Conservation (phyloP, 2,797 vertebrate genomes). For the Nothura maculosa region DNA sequence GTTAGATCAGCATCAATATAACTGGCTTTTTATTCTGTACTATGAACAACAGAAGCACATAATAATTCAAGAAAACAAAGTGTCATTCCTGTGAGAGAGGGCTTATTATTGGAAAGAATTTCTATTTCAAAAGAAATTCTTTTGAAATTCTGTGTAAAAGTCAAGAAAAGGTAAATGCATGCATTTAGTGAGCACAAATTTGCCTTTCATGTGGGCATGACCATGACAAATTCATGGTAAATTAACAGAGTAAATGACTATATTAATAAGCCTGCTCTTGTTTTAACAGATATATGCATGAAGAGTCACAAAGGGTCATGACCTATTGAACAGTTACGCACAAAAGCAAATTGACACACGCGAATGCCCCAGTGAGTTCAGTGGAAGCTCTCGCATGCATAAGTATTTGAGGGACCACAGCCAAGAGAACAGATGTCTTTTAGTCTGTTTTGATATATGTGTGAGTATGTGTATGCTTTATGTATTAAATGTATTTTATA, state of each 20-base stretch:
- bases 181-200: rapidly evolving
- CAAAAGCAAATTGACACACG: not conserved
- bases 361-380: not conserved
- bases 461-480: not conserved
- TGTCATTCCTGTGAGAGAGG: not conserved
- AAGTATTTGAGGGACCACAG: not conserved
- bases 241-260: not conserved
- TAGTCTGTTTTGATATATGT: slow-evolving; percentile 36
- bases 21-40: not conserved
- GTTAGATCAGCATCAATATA: not conserved
- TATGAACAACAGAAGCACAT: not conserved
- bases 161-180: not conserved
- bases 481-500: slow-evolving; percentile 43
- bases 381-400: not conserved
- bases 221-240: not conserved
- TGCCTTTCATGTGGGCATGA: not conserved
- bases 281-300: slow-evolving; percentile 7
- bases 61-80: not conserved
- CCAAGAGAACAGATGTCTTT: slow-evolving; percentile 55
- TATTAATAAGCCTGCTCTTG: not conserved
- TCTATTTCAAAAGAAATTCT: no score
- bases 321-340: not conserved
- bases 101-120: not conserved
- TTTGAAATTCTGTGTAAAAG: no score
- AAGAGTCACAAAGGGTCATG: slow-evolving; percentile 2